Base-by-base conservation (phyloP, 2,113 vertebrate genomes). In the Callionymus lyra region DNA sequence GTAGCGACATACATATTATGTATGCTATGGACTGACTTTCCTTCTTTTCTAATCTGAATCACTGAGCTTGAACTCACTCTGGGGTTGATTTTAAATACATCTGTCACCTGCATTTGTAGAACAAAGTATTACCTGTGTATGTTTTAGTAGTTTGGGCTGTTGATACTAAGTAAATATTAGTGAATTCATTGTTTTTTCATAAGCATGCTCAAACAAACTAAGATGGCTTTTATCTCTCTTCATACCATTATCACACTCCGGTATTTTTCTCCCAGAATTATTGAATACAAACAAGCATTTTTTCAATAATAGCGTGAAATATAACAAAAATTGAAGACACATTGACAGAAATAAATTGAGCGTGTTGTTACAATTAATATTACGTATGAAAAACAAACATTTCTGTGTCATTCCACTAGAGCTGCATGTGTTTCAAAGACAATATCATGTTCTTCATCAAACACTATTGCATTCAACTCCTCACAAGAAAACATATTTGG, bases 191-290 rank as follows among this genome's bases (percentile, higher is more conserved):
- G 38, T 65, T 62, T 41, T 50, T 63, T 63, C 59, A 45, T n/a
- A n/a, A n/a, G n/a, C n/a, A n/a, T 16, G 62, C 64, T 49, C 50
- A 59, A 59, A 58, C 40, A 76, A 54, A 47, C 83, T 83, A 82
- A 75, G 79, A 80, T 13, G 47, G 38, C 33, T 49, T 51, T 9
- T 42, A 16, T 40, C 48, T 9, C 56, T 50, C 51, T 34, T 48
- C 34, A 70, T 69, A 27, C 21, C 4, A 8, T 27, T 27, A 27
- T 5, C n/a, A n/a, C n/a, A n/a, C n/a, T n/a, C n/a, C n/a, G n/a
- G n/a, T n/a, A n/a, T n/a, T n/a, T n/a, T n/a, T n/a, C n/a, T n/a
- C n/a, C n/a, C n/a, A n/a, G n/a, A n/a, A n/a, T n/a, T n/a, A n/a
- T n/a, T 27, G 21, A 27, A 27, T 27, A 27, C 8, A 4, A 27